Evolutionary conservation across 2,888 invertebrate species (phyloP), one percentile per base, ranked within the genome.

Genomic region (Synanthedon tipuliformis): DNA sequence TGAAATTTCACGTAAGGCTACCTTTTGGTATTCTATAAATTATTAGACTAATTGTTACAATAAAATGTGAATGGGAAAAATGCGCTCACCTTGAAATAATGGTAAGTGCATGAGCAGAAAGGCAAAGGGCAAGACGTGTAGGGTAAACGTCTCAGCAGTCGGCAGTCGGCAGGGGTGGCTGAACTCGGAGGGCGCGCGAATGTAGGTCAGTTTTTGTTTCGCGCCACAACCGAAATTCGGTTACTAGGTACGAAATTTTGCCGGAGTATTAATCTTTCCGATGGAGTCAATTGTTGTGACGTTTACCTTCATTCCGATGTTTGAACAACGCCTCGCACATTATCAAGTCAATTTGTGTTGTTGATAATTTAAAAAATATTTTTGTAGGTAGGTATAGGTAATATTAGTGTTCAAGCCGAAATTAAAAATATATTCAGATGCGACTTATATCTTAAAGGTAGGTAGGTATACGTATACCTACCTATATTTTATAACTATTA

Each of bases 161-260:
- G 70, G 69, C 59, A 54, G 69, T 63, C 70, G 70, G 69, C 76
- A 71, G 84, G 86, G 86, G 86, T 85, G 83, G 83, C 66, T 84
- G 85, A 86, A 85, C 85, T 76, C 81, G 66, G 73, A 75, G 83
- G 85, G 85, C 80, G 82, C 57, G 50, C 78, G 68, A 65, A 86
- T 83, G 80, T 87, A 85, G 87, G 87, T 87, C 87, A 86, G 84
- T 84, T 87, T 86, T 87, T 86, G 87, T 86, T 85, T 82, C 81
- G 83, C 85, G 82, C 78, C 78, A 75, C 73, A 51, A 58, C 78
- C 83, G 77, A 86, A 87, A 83, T 86, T 87, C 86, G 87, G 86
- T 87, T 85, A 87, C 75, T 86, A 66, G 83, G 82, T 81, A 73
- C 69, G 56, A 49, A 23, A 11, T 52, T 48, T 52, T 41, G 10